phyloP scores from a whole-genome alignment of 2,888 invertebrate genomes.

The Pristionchus maxplancki region DNA sequence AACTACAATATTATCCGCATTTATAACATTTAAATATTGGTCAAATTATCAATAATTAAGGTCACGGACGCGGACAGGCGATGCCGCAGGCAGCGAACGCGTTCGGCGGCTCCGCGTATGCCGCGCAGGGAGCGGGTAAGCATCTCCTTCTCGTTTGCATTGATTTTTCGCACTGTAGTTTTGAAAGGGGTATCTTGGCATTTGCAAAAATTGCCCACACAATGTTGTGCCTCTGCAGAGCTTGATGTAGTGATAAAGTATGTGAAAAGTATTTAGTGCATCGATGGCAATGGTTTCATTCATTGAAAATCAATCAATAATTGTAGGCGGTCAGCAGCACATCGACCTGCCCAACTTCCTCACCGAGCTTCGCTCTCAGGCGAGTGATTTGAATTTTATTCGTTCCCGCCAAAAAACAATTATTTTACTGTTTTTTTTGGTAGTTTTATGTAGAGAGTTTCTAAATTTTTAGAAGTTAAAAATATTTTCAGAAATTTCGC shows the following conservation, averaged over 20 bases:
- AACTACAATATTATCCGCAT: background rate
- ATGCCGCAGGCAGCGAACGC: constrained; percentile 14
- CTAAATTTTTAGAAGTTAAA: background rate
- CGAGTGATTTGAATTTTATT: constrained; percentile 79
- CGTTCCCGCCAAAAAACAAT: background rate
- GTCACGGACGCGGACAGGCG: constrained; percentile 47
- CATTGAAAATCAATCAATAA: background rate
- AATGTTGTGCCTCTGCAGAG: too few species aligned
- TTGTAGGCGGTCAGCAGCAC: constrained; percentile 46
- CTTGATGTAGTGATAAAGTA: too few species aligned
- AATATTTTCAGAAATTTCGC: background rate
- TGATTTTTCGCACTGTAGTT: too few species aligned
- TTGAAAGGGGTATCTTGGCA: too few species aligned
- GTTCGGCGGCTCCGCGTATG: constrained; percentile 42
- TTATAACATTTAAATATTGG: too few species aligned
- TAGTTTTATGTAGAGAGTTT: background rate
- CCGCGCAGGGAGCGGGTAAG: constrained; percentile 6
- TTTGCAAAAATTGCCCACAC: too few species aligned
- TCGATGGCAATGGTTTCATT: too few species aligned
- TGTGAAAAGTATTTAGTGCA: too few species aligned
- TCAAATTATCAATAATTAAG: background rate
- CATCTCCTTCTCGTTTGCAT: too few species aligned
- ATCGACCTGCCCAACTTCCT: constrained; percentile 87
- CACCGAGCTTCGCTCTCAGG: constrained; percentile 85
- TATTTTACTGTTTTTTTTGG: background rate